phyloP scores from a whole-genome alignment of 2,113 vertebrate species.

The Podilymbus podiceps region DNA sequence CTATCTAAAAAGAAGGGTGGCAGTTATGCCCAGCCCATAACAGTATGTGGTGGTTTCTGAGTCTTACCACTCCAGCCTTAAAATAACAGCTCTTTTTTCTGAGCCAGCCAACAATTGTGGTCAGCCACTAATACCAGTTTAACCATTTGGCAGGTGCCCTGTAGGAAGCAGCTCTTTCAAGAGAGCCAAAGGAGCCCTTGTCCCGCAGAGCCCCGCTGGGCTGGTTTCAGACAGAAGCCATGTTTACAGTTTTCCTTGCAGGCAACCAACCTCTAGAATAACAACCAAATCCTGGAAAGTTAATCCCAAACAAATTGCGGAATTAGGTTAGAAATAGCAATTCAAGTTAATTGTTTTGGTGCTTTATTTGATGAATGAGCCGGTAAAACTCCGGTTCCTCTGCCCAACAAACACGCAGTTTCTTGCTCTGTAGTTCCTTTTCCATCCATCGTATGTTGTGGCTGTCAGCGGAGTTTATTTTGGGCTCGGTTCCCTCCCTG shows the following conservation, averaged over 20 bases:
- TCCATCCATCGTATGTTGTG: background rate
- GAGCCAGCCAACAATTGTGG: slow-evolving; percentile 36
- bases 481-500: background rate
- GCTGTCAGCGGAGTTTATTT: background rate
- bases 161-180: background rate
- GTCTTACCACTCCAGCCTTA: background rate
- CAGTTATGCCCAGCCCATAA: slow-evolving; percentile 27
- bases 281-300: background rate
- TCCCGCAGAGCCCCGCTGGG: background rate
- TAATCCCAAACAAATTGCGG: background rate
- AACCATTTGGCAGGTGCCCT: slow-evolving; percentile 33
- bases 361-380: background rate
- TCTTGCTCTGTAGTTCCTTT: background rate
- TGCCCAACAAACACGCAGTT: background rate
- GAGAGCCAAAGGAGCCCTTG: background rate
- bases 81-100: slow-evolving; percentile 35
- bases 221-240: background rate
- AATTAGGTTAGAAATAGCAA: background rate
- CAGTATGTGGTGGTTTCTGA: background rate
- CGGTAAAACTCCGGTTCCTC: background rate
- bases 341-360: background rate
- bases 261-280: background rate
- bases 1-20: background rate
- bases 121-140: slow-evolving; percentile 45
- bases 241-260: background rate